A percentile compares a stretch with the other conserved stretches of the same genome.
Evolutionary conservation across 2,113 vertebrate genomes (phyloP).

Genomic region (Epinephelus cyanopodus): DNA sequence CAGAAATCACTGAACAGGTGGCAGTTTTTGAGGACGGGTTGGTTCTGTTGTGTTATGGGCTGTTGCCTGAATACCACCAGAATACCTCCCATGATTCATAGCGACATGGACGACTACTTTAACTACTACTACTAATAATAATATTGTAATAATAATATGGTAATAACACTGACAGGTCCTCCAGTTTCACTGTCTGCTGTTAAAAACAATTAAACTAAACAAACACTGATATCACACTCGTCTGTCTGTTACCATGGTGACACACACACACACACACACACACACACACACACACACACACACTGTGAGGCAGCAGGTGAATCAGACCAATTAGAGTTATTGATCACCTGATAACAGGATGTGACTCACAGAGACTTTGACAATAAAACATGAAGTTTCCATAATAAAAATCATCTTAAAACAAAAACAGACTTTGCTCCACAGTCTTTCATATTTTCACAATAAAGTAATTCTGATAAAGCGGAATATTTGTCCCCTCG

Average conservation of each 20-base stretch:
- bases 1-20: no score
- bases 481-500: background rate
- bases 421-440: no score
- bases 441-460: background rate
- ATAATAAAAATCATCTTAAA: no score
- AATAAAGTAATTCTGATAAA: background rate
- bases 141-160: no score
- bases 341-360: background rate
- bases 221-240: background rate
- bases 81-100: no score
- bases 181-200: background rate
- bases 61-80: no score
- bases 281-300: background rate
- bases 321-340: background rate
- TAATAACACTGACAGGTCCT: background rate
- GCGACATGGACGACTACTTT: no score
- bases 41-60: no score
- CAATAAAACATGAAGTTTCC: background rate
- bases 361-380: background rate
- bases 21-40: no score
- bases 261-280: background rate
- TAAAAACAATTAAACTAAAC: background rate
- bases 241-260: conserved; percentile 9
- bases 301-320: background rate
- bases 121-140: no score